A percentile compares a stretch with the other conserved stretches of the same genome.
These are phyloP conservation scores for Chlorospingus flavigularis DNA, from an alignment of 2,797 vertebrate species.

Conservation along the genomic window DNA sequence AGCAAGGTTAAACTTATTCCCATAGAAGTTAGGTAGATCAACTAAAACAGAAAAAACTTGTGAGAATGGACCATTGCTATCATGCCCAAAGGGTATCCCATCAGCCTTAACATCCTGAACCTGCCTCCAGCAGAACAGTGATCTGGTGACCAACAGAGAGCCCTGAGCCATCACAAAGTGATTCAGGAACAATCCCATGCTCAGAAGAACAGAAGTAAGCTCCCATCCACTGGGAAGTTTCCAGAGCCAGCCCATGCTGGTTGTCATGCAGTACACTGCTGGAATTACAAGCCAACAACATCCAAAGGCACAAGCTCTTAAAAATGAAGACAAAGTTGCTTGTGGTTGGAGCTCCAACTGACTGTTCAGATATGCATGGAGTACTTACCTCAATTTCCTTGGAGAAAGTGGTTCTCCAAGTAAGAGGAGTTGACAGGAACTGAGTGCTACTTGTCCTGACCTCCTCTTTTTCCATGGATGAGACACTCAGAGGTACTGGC, in stretches of 20 bases:
- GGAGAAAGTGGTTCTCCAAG: background rate
- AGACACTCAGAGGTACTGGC: background rate
- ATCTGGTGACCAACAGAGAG: background rate
- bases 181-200: background rate
- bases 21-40: background rate
- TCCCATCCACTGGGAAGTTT: background rate
- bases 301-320: background rate
- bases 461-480: background rate
- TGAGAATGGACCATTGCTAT: background rate
- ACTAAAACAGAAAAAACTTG: background rate
- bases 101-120: background rate
- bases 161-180: background rate
- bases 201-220: background rate
- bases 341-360: background rate
- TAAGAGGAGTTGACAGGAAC: background rate
- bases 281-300: background rate
- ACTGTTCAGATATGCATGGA: background rate
- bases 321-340: background rate
- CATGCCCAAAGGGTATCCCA: background rate
- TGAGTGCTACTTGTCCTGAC: background rate
- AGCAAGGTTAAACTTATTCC: background rate
- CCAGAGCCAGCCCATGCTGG: background rate
- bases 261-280: rapidly evolving
- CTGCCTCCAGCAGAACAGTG: background rate
- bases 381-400: background rate